Evolutionary conservation across 2,888 invertebrate species (phyloP), one percentile per base, ranked within the genome.

Genomic region (Doris montereyensis): DNA sequence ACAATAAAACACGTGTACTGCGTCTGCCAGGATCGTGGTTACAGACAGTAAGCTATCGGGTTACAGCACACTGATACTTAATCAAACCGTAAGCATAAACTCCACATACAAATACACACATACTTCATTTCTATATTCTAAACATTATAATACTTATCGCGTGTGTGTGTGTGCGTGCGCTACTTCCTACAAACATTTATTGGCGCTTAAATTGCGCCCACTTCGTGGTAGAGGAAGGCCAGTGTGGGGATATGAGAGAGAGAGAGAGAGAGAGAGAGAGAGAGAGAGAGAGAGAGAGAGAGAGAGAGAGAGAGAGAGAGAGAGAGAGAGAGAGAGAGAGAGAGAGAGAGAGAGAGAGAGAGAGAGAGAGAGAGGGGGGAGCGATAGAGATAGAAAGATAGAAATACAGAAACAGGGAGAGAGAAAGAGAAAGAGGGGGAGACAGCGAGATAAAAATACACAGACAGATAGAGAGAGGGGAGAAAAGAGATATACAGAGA

Each of bases 221-320:
- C n/a, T n/a, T n/a, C n/a, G n/a, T n/a, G n/a, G n/a, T n/a, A n/a
- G n/a, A n/a, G n/a, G n/a, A n/a, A n/a, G n/a, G n/a, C n/a, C 21
- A 58, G 58, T 21, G 58, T 21, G 58, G 24, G 58, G 24, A 24
- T 21, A 24, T 21, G 58, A 58, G 58, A 58, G 58, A 58, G 58
- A 58, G 58, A 58, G 58, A 58, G 58, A 58, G 58, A 58, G 58
- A 58, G 58, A 58, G 58, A 58, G 58, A 58, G 58, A 58, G 58
- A 58, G 58, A 58, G 58, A 58, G 58, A 58, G 58, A 58, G 58
- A 58, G 58, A 58, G 58, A 58, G 58, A 58, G 58, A 58, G 58
- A 58, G 58, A 58, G 58, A 58, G 58, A 58, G 58, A 58, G 58
- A 58, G 58, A 58, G 58, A 58, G 58, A 58, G 58, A 58, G 58